Base-by-base conservation (phyloP, 2,888 invertebrate genomes). In the Drosophila ustulata region DNA sequence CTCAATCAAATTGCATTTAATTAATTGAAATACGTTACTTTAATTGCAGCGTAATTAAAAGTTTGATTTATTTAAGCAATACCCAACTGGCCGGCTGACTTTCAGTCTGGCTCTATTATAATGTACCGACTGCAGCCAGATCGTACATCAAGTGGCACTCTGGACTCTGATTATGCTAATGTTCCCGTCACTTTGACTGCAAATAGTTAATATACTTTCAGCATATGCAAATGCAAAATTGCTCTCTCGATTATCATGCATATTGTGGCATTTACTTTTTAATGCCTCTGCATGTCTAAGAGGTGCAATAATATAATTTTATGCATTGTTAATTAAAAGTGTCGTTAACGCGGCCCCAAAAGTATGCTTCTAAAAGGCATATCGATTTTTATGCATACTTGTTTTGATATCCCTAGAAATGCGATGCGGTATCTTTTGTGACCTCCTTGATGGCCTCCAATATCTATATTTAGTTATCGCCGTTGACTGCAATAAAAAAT, bases 1-100 rank as follows among this genome's bases (percentile, higher is more conserved):
- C 68, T 69, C 79, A 80, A 82, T 86, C 73, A 74, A 78, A 72
- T 58, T 71, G 78, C 56, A 63, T 83, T 86, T 89, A 88, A 88
- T 86, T 89, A 88, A 85, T 89, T 89, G 72, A 88, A 85, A 89
- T 89, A 78, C 90, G 85, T 78, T 89, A 78, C 68, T 71, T 86
- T 88, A 86, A 89, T 83, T 86, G 72, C 89, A 70, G 61, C 25
- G 77, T 78, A 88, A 88, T 89, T 89, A 85, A 89, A 78, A 74
- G 46, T 78, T 88, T 89, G 87, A 89, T 80, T 88, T 88, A 86
- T 88, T 65, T 66, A 69, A 66, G 43, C 62, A 50, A 51, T 23
- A 37, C 25, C 45, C 11, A 11, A 13, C 45, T 30, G 30, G 30
- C 30, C 6, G 6, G 18, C 18, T 18, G 18, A 18, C 18, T 18